Base-by-base conservation (phyloP, 2,888 invertebrate species). In the Hypomecis punctinalis region DNA sequence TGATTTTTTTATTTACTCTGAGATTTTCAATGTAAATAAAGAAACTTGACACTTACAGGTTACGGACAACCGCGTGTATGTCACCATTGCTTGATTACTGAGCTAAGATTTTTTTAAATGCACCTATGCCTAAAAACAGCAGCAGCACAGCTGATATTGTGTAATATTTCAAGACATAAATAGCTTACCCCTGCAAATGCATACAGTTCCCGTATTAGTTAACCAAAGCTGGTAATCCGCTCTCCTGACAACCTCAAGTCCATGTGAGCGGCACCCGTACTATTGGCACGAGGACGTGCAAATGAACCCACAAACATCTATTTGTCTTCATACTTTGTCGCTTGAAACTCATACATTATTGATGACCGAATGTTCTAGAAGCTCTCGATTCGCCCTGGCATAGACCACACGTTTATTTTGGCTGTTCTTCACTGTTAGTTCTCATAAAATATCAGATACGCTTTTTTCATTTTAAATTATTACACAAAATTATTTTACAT, bases 261-360 rank as follows among this genome's bases (percentile, higher is more conserved):
- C 78, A 79, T 79, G 79, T 82, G 81, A 84, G 75, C 80, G 78
- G 72, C 77, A 76, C 79, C 81, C 74, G 76, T 84, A 82, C 84
- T 83, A 84, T 84, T 81, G 84, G 81, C 77, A 83, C 82, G 83
- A 82, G 83, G 82, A 85, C 83, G 84, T 84, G 83, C 84, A 85
- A 86, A 87, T 86, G 85, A 88, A 88, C 86, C 78, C 76, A 80
- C 83, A 81, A 82, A 76, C 80, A 78, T 79, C 71, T 88, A 83
- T 89, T 88, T 88, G 84, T 86, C 85, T 89, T 86, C 86, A 88
- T 88, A 89, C 86, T 89, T 88, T 86, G 86, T 84, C 85, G 82
- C 76, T 84, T 81, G 82, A 84, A 85, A 81, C 84, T 89, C 89
- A 88, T 89, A 87, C 88, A 89, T 90, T 88, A 90, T 89, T 88